Conservation (phyloP, 2,113 vertebrate genomes). For the Grus americana region DNA sequence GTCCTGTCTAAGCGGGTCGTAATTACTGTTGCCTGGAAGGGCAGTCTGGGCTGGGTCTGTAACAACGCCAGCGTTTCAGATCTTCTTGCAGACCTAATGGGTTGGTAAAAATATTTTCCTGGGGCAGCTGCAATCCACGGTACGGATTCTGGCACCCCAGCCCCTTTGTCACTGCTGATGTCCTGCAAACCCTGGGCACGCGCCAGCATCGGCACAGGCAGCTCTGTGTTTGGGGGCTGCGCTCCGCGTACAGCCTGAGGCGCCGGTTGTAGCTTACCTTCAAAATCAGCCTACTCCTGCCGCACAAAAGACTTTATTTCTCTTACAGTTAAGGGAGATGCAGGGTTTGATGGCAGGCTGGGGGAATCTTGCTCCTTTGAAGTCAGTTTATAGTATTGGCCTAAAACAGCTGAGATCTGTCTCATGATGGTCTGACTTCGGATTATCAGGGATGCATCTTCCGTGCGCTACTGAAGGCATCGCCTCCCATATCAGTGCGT, state of each 20-base stretch:
- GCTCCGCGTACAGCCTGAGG: too few species aligned
- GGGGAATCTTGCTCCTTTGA: neutral
- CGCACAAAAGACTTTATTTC: neutral
- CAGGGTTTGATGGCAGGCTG: neutral
- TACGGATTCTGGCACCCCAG: neutral
- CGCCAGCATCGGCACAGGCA: rapidly evolving
- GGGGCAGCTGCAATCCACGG: neutral
- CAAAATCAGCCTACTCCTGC: neutral
- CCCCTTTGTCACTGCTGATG: neutral
- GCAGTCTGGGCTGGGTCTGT: neutral
- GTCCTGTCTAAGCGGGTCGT: neutral
- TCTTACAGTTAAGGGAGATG: neutral
- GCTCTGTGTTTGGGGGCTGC: neutral
- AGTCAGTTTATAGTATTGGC: neutral
- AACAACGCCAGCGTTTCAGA: neutral
- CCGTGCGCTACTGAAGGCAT: neutral
- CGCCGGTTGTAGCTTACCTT: neutral
- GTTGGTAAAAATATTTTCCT: neutral
- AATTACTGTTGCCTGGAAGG: neutral
- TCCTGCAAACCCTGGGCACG: too few species aligned
- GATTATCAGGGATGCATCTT: neutral
- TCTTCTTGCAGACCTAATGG: neutral
- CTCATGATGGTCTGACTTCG: neutral
- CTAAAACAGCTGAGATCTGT: neutral
- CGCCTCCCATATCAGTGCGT: too few species aligned